Conservation (phyloP, 2,797 vertebrate genomes). For the Acestrorhynchus altus region DNA sequence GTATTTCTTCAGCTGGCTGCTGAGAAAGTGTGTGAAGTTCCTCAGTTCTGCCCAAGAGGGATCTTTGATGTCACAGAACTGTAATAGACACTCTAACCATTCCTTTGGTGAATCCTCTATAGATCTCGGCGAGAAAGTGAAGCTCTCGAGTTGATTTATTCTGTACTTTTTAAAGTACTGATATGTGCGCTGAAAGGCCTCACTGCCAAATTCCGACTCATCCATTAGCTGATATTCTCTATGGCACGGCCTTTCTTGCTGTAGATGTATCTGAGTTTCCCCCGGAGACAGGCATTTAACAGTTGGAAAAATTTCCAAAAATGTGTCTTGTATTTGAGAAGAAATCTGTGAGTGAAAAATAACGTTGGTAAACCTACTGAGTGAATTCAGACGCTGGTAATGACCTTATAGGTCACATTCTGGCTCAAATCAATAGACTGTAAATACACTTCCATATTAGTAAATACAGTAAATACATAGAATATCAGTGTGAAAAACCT, state of each 20-base stretch:
- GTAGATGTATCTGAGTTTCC: conserved; percentile 65
- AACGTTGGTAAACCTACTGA: too few species aligned
- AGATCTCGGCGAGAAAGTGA: conserved; percentile 66
- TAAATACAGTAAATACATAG: too few species aligned
- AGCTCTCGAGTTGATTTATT: conserved; percentile 45
- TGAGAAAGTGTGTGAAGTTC: conserved; percentile 82
- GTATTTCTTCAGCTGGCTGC: conserved; percentile 78
- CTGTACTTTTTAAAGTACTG: conserved; percentile 77
- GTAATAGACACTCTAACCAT: conserved; percentile 78
- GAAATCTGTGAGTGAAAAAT: conserved; percentile 34
- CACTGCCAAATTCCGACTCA: conserved; percentile 70
- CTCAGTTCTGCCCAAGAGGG: conserved; percentile 82
- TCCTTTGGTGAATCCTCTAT: conserved; percentile 74
- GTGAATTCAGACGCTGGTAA: too few species aligned
- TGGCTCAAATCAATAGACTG: too few species aligned
- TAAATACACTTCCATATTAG: too few species aligned
- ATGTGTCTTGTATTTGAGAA: conserved; percentile 55
- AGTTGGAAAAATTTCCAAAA: conserved; percentile 80
- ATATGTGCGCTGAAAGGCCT: conserved; percentile 82
- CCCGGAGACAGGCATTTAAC: conserved; percentile 79
- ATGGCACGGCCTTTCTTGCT: neutral
- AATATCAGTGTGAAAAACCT: too few species aligned
- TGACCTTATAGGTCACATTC: too few species aligned
- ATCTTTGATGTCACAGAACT: conserved; percentile 74
- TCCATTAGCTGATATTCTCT: conserved; percentile 48